These are phyloP conservation scores for Eulimnadia texana DNA, from an alignment of 1,140 invertebrate genomes.

Conservation along the genomic window DNA sequence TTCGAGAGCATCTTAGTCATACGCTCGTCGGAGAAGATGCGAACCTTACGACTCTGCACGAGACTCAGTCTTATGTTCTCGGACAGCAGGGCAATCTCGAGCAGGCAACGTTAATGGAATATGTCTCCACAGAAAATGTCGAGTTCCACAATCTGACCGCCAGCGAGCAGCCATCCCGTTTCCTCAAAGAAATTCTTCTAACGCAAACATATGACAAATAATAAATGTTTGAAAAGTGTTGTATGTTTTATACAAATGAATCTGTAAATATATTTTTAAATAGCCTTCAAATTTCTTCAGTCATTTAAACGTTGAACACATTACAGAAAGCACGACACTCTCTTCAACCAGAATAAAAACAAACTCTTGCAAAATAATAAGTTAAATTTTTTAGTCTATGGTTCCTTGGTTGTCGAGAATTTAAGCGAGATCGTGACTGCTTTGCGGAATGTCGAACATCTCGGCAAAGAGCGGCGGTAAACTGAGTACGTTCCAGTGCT, in stretches of 20 bases:
- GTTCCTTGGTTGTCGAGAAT: no score
- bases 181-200: neutral
- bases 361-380: neutral
- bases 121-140: neutral
- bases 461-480: slow-evolving; percentile 88
- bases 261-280: no score
- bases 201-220: neutral
- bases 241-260: no score
- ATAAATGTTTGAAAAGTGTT: no score
- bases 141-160: neutral
- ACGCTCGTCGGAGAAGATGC: slow-evolving; percentile 23
- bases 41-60: slow-evolving; percentile 23
- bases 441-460: slow-evolving; percentile 93
- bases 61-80: neutral
- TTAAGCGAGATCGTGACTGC: slow-evolving; percentile 49
- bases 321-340: no score
- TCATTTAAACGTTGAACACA: no score
- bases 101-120: neutral
- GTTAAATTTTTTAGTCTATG: neutral
- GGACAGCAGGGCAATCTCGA: neutral
- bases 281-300: no score
- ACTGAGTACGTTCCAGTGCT: slow-evolving; percentile 66
- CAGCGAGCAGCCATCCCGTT: neutral
- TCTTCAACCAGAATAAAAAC: neutral
- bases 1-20: slow-evolving; percentile 5